Base-by-base conservation (phyloP, 2,797 vertebrate species). In the Podarcis siculus region DNA sequence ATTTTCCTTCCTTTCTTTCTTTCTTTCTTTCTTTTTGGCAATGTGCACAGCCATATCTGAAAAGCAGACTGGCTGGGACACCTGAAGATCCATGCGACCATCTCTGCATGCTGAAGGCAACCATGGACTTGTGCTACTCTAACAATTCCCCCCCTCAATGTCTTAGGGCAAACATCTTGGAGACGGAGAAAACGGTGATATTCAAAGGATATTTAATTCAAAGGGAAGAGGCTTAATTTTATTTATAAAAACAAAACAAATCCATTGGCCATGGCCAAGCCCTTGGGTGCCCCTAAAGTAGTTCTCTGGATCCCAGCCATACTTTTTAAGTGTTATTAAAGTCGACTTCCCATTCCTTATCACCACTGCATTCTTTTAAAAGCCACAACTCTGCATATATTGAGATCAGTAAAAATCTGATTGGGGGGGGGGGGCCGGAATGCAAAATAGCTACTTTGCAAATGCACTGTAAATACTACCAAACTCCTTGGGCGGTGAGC, bases 401-500 rank as follows among this genome's bases (percentile, higher is more conserved):
- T 64, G n/a, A 37, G 19, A 19, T 64, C 61, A 79, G 75, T 32
- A 71, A 88, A 32, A 83, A 25, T 35, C 19, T 42, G 45, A 58
- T 83, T 1, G 35, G 12, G 7, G 13, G 21, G 49, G 12, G 49
- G 13, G 49, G 12, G 49, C 3, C 13, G 49, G 13, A 55, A 67
- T 58, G 35, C n/a, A 45, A 87, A 67, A 49, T 82, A 66, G 55
- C 25, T n/a, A n/a, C 19, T 83, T 79, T 42, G 35, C 12, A 72
- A 78, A 79, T 71, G 45, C 27, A 83, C 13, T 3, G 42, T 25
- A n/a, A 84, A 84, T 15, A 42, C 5, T 87, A 75, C 13, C 9
- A 55, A 45, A 45, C 45, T 13, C 69, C 66, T 88, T 88, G 87
- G 82, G 66, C 83, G 66, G 76, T 79, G 75, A 37, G 21, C 9